Conservation (phyloP, 2,113 vertebrate genomes). For the Syngnathus typhle region DNA sequence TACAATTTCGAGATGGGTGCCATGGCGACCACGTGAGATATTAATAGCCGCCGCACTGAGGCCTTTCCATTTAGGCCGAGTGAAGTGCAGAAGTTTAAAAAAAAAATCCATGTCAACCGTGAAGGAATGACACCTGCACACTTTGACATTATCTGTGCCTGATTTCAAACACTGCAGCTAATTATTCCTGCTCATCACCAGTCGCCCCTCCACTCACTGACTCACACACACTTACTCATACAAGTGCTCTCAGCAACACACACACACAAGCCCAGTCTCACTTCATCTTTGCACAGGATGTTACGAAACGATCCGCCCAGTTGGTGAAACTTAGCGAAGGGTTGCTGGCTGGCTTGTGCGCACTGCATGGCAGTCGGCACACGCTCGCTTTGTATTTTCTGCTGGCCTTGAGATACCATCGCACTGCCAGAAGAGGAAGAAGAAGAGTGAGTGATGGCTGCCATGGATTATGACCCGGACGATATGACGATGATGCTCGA, state of each 20-base stretch:
- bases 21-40: conserved; percentile 30
- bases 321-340: conserved; percentile 62
- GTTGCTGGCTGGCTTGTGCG: conserved; percentile 4
- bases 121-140: conserved; percentile 36
- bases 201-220: conserved; percentile 28
- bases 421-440: conserved; percentile 14
- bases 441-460: conserved; percentile 45
- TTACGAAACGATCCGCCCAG: conserved; percentile 66
- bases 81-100: conserved; percentile 32
- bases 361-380: conserved; percentile 39
- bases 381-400: conserved; percentile 33
- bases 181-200: conserved; percentile 61
- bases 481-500: conserved; percentile 63
- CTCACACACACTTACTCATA: neutral
- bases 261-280: conserved; percentile 39
- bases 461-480: conserved; percentile 61
- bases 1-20: neutral
- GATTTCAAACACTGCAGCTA: conserved; percentile 51
- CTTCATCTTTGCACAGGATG: conserved; percentile 65
- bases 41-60: conserved; percentile 21
- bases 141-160: conserved; percentile 28
- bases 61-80: conserved; percentile 28
- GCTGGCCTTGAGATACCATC: conserved; percentile 34
- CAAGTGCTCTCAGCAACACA: neutral
- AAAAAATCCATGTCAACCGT: conserved; percentile 45